These are phyloP conservation scores for Oscheius sp. DNA, from an alignment of 2,888 invertebrate species.

Conservation along the genomic window DNA sequence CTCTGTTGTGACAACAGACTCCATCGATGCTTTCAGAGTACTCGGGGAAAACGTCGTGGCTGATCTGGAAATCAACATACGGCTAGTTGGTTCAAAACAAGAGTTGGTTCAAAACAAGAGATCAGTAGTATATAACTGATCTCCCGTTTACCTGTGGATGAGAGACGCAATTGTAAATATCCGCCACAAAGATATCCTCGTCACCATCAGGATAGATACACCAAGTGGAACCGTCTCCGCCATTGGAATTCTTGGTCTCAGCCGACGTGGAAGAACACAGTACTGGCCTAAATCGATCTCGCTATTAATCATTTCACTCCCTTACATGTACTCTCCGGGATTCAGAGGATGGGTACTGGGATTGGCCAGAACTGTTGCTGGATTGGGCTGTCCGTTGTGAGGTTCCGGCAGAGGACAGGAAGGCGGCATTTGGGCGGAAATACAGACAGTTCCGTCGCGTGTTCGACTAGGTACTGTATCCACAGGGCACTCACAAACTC, in stretches of 20 bases:
- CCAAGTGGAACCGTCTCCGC: constrained; percentile 69
- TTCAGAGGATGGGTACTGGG: constrained; percentile 65
- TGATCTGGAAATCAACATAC: constrained; percentile 47
- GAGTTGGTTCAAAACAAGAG: background rate
- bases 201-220: constrained; percentile 71
- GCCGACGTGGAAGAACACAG: constrained; percentile 64
- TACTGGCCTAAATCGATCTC: constrained; percentile 54
- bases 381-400: constrained; percentile 64
- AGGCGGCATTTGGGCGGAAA: constrained; percentile 64
- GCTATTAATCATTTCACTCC: background rate
- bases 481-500: constrained; percentile 69
- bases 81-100: background rate
- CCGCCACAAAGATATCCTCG: constrained; percentile 65
- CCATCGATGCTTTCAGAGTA: constrained; percentile 68
- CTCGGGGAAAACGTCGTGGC: constrained; percentile 64
- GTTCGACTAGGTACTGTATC: constrained; percentile 59
- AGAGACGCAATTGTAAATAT: constrained; percentile 68
- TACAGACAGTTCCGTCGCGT: constrained; percentile 68
- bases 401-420: constrained; percentile 69
- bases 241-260: constrained; percentile 62
- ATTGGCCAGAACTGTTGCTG: constrained; percentile 69
- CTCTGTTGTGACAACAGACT: constrained; percentile 69
- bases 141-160: constrained; percentile 63
- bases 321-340: constrained; percentile 66
- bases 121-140: background rate